Evolutionary conservation across 2,113 vertebrate species (phyloP).

Genomic region (Dromaius novaehollandiae): DNA sequence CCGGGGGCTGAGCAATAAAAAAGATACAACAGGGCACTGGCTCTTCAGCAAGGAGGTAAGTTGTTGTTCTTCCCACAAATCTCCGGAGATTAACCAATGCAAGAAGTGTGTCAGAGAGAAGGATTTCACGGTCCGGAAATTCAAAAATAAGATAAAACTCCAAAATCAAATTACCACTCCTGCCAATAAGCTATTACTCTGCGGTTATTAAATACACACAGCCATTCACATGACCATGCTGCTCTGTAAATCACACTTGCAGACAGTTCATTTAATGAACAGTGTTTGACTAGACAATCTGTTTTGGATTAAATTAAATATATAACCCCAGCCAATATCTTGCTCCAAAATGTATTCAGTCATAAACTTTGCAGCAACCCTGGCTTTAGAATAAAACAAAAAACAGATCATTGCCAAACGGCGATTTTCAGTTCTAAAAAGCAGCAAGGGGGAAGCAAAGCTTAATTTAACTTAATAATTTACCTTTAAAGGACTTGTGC

Average conservation of each 20-base stretch:
- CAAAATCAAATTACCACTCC: conserved; percentile 64
- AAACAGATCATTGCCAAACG: conserved; percentile 13
- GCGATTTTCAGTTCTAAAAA: conserved; percentile 40
- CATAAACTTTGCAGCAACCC: conserved; percentile 7
- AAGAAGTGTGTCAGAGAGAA: conserved; percentile 56
- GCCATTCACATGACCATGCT: conserved; percentile 43
- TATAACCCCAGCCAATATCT: neutral
- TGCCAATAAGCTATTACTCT: conserved; percentile 51
- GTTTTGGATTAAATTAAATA: conserved; percentile 35
- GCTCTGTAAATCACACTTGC: conserved; percentile 63
- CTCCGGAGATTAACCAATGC: conserved; percentile 62
- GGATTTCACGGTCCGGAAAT: conserved; percentile 69
- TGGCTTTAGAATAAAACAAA: neutral
- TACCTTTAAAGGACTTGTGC: conserved; percentile 28
- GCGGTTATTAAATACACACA: conserved; percentile 51
- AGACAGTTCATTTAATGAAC: conserved; percentile 67
- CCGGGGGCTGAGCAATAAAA: conserved; percentile 11
- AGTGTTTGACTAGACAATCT: conserved; percentile 54
- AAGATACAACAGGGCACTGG: neutral
- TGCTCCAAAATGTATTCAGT: neutral
- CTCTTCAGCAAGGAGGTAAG: neutral
- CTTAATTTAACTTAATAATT: conserved; percentile 53
- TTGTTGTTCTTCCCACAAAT: conserved; percentile 44
- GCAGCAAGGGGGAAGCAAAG: conserved; percentile 12
- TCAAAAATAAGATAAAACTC: conserved; percentile 68